Base-by-base conservation (phyloP, 2,888 invertebrate species). In the Melanostoma mellinum region DNA sequence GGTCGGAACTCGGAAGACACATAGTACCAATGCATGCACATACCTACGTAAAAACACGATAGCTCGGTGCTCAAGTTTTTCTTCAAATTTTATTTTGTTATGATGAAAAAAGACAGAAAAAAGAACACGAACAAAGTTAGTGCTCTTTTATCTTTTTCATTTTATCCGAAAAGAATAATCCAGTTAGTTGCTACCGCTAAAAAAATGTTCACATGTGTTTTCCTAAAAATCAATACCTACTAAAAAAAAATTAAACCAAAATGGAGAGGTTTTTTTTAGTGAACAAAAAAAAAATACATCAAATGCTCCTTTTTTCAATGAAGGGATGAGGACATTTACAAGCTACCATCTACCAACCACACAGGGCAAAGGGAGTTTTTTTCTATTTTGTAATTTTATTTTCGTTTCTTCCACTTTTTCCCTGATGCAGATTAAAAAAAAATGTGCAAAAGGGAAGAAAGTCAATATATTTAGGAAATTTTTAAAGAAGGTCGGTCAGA, bases 401-500 rank as follows among this genome's bases (percentile, higher is more conserved):
- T 55, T 71, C 35, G 50, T 77, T 71, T 71, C 53, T 60, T 72
- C 50, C 6, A 20, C 20, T 55, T 63, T 71, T 78, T 71, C 50
- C 53, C 35, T 53, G 42, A 50, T 63, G 48, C 63, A 78, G 77
- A 78, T 78, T 78, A 78, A 78, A 78, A 20, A 20, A 20, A 20
- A 78, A 67, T 78, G 72, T 72, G 72, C 72, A 46, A 69, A 63
- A 20, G 20, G 76, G 72, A 72, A 63, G 44, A 1, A 20, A 20
- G 55, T 35, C 60, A 60, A 60, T 73, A 67, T 78, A 72, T 65
- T 78, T 72, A 53, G 65, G 53, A 72, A 52, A 65, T 78, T 72
- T 65, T 78, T 32, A 53, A 78, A 78, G 78, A 73, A 73, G 56
- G 35, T 67, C 1, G 20, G 20, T 20, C 20, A 20, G 20, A 20